Evolutionary conservation across 2,797 vertebrate species (phyloP), one percentile per base, ranked within the genome.

Genomic region (Pogonophryne albipinna): DNA sequence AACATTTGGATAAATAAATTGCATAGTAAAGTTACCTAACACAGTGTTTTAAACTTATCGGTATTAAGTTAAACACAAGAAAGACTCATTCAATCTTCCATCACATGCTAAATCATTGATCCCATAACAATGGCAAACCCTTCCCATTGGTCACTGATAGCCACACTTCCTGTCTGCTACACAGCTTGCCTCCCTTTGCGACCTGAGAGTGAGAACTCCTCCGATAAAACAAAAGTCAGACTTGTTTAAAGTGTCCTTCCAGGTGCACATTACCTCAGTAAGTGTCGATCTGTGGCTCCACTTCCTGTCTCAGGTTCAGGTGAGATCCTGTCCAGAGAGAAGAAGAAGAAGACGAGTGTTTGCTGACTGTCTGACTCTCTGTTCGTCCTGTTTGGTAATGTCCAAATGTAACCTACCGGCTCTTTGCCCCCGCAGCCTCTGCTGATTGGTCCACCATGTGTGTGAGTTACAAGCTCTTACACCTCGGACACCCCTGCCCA

Each of bases 391-490:
- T 74, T 45, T 68, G 23, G 76, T 49, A 12, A 62, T 63, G 51
- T 83, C 71, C 59, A 59, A 80, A 70, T 68, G 80, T 55, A 62
- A 78, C 76, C 76, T 74, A 74, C 89, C 84, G 82, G 84, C 89
- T 90, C 80, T 61, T 82, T 83, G 78, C 85, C 88, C 81, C 78
- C 76, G 2, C 79, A 51, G 66, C 15, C 71, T 66, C 78, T 3
- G 53, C 23, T 80, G 88, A 90, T 91, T 91, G 89, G 91, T 69
- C 62, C 4, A 34, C 41, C 70, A 6, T 34, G 66, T 69, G 85
- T 76, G 67, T 65, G 87, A 89, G 62, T 79, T 88, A 86, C 79
- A 83, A 88, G 67, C 49, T 61, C 70, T 63, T 50, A 66, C 83
- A 90, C 82, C 81, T 87, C 85, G 4, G 64, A 55, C 38, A 20